A percentile compares a stretch with the other conserved stretches of the same genome.
These are phyloP conservation scores for Gnatocerus cornutus DNA, from an alignment of 2,888 invertebrate species.

Conservation along the genomic window DNA sequence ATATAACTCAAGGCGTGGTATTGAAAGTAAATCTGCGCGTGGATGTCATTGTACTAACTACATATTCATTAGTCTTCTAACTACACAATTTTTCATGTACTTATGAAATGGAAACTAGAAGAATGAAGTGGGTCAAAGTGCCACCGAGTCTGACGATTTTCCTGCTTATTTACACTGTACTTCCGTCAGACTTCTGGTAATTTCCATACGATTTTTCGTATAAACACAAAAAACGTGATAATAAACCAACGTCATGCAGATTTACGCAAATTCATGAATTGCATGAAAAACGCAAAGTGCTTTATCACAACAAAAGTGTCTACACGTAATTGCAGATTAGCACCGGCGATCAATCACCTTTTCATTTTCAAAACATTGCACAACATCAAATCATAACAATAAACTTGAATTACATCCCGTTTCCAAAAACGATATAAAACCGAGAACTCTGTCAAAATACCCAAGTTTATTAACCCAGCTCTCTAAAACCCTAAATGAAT, in stretches of 20 bases:
- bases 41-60: conserved; percentile 64
- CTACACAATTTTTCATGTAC: neutral
- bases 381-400: neutral
- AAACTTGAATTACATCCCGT: too few species aligned
- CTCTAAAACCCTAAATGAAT: conserved; percentile 7
- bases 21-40: conserved; percentile 61
- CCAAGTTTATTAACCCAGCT: neutral
- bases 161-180: too few species aligned
- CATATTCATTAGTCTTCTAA: conserved; percentile 58
- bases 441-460: neutral
- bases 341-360: neutral
- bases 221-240: conserved; percentile 20
- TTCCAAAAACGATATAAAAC: too few species aligned
- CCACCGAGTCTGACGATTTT: too few species aligned
- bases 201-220: conserved; percentile 8
- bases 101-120: neutral
- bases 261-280: conserved; percentile 18
- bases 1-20: conserved; percentile 64
- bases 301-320: conserved; percentile 3
- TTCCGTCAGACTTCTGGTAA: too few species aligned
- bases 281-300: neutral
- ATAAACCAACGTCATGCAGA: conserved; percentile 19
- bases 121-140: too few species aligned
- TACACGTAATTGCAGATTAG: neutral
- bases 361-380: neutral